These are phyloP conservation scores for Steinernema hermaphroditum DNA, from an alignment of 2,888 invertebrate genomes.

Conservation along the genomic window DNA sequence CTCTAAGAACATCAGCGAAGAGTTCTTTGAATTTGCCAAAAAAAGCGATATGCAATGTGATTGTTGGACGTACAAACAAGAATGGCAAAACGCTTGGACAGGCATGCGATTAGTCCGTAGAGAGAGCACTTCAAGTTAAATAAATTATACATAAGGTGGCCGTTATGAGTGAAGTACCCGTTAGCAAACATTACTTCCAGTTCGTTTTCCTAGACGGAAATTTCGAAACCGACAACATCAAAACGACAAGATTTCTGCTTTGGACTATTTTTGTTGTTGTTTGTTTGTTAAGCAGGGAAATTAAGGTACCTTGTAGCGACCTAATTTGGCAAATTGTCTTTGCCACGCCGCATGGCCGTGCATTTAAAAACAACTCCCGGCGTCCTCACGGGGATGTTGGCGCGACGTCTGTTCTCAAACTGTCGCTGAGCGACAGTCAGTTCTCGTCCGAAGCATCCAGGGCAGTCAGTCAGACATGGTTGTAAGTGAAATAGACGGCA, in stretches of 20 bases:
- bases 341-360: conserved; percentile 31
- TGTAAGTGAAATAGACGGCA: neutral
- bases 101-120: neutral
- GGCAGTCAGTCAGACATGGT: neutral
- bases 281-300: conserved; percentile 18
- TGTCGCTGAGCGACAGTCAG: neutral
- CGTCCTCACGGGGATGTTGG: conserved; percentile 10
- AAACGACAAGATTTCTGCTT: neutral
- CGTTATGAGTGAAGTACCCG: neutral
- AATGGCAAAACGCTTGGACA: neutral
- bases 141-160: conserved; percentile 8
- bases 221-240: neutral
- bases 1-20: too few species aligned
- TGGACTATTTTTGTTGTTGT: too few species aligned
- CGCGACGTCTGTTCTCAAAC: neutral
- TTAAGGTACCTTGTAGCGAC: conserved; percentile 10
- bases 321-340: conserved; percentile 31
- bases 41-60: too few species aligned
- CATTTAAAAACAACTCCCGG: conserved; percentile 24
- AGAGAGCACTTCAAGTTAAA: conserved; percentile 13
- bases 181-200: neutral
- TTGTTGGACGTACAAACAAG: too few species aligned
- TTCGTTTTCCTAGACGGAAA: neutral
- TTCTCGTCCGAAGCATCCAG: neutral
- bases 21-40: too few species aligned